Base-by-base conservation (phyloP, 2,888 invertebrate species). In the Drosophila austrosaltans region DNA sequence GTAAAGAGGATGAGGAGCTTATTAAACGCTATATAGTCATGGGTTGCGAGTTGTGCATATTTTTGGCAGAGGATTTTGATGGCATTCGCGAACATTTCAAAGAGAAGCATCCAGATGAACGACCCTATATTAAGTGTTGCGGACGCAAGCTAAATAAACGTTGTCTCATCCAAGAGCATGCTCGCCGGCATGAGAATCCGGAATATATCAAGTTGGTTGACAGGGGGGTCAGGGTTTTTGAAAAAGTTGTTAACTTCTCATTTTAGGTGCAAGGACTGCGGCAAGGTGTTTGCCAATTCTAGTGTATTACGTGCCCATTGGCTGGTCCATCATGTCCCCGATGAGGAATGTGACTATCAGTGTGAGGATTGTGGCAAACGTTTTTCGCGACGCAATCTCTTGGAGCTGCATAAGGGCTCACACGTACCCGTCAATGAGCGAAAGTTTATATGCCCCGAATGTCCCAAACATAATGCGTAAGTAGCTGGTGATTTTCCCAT, bases 121-220 rank as follows among this genome's bases (percentile, higher is more conserved):
- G 89, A 8, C 90, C 90, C 0, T 92, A 89, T 71, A 84, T 92
- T 0, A 83, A 90, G 42, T 92, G 92, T 60, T 92, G 92, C 57
- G 91, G 91, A 1, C 90, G 91, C 0, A 92, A 92, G 72, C 79
- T 92, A 0, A 91, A 89, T 59, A 91, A 91, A 67, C 89, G 92
- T 20, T 89, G 90, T 10, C 81, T 90, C 0, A 80, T 92, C 12
- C 87, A 92, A 2, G 92, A 92, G 60, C 92, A 92, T 72, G 92
- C 92, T 2, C 83, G 91, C 20, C 86, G 90, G n/a, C 92, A 92
- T 69, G 81, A 91, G 53, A 90, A 92, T 81, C 92, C 92, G 0
- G 91, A 92, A 58, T 91, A 90, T 54, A 92, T 92, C 16, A 92
- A 91, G 92, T 92, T 84, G 59, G 72, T 69, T 1, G 8, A 7